Base-by-base conservation (phyloP, 2,113 vertebrate genomes). In the Campylomormyrus tamandua region DNA sequence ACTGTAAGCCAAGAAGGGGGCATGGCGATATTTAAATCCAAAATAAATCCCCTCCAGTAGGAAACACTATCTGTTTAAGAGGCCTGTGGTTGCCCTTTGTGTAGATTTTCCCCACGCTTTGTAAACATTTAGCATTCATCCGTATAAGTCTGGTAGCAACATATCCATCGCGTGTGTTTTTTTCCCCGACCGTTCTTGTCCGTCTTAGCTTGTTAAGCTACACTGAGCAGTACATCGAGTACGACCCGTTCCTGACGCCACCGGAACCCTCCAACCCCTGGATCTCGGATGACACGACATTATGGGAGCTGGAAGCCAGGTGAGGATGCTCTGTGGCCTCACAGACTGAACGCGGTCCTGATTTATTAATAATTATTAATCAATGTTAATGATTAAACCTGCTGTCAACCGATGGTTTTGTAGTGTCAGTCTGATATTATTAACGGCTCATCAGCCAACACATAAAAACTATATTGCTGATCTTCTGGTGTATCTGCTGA, bases 231-330 rank as follows among this genome's bases (percentile, higher is more conserved):
- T 99, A 99, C 93, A 91, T 98, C 92, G 98, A 99, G 95, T 99
- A 98, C 27, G 98, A 99, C 94, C 98, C 98, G 1, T 99, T 98
- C 94, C 97, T 99, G 92, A 96, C 96, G 31, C 95, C 96, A 87
- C 95, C 97, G 91, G 98, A 99, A 92, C 97, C 98, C 52, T 98
- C 98, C 77, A 99, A 99, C 88, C 98, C 98, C 49, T 99, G 98
- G 98, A 96, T 98, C 91, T 97, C 98, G 83, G 98, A 99, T 92
- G 98, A 99, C 92, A 95, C 97, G 74, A 97, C 97, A 87, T 94
- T 98, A 92, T 99, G 98, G 98, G 98, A 99, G 93, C 94, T 98
- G 42, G 98, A 99, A 94, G 96, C 96, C 91, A 99, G 98, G 98
- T 99, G 92, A 87, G 92, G 90, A 49, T 42, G 24, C n/a, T 27